Conservation (phyloP, 2,888 invertebrate species). For the Drosophila gaucha region DNA sequence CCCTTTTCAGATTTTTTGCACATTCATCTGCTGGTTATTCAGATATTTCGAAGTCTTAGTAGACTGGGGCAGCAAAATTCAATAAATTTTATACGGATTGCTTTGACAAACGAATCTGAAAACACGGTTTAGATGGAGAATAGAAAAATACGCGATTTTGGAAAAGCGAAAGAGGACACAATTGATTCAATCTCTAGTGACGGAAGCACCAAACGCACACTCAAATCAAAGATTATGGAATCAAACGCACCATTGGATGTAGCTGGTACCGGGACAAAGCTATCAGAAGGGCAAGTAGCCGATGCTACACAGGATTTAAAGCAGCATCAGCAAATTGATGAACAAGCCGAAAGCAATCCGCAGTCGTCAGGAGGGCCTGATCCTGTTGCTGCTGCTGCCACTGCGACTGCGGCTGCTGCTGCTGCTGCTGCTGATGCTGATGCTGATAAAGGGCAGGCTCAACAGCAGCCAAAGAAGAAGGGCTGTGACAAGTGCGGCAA, state of each 20-base stretch:
- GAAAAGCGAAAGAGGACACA: conserved; percentile 32
- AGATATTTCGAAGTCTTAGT: conserved; percentile 32
- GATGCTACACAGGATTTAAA: not conserved
- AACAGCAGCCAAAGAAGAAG: conserved; percentile 35
- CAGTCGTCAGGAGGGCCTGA: not conserved
- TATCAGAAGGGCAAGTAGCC: conserved; percentile 12
- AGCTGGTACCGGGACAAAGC: not conserved
- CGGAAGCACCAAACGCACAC: conserved; percentile 10
- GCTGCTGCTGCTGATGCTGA: not conserved
- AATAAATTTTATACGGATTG: conserved; percentile 37
- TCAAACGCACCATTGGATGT: conserved; percentile 4
- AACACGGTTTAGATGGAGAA: conserved; percentile 47
- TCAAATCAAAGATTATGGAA: conserved; percentile 20
- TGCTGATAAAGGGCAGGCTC: not conserved
- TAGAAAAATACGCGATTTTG: conserved; percentile 35
- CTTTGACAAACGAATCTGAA: conserved; percentile 44
- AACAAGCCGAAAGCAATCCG: conserved; percentile 1
- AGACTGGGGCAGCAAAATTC: conserved; percentile 61
- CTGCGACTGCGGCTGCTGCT: not conserved
- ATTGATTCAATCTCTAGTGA: conserved; percentile 33
- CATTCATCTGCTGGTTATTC: conserved; percentile 11
- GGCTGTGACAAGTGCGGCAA: conserved; percentile 66
- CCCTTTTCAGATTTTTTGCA: not conserved
- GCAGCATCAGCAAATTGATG: conserved; percentile 1
- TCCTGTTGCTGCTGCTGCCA: not conserved